These are phyloP conservation scores for Manis pentadactyla DNA, from an alignment of 2,797 vertebrate genomes.

Conservation along the genomic window DNA sequence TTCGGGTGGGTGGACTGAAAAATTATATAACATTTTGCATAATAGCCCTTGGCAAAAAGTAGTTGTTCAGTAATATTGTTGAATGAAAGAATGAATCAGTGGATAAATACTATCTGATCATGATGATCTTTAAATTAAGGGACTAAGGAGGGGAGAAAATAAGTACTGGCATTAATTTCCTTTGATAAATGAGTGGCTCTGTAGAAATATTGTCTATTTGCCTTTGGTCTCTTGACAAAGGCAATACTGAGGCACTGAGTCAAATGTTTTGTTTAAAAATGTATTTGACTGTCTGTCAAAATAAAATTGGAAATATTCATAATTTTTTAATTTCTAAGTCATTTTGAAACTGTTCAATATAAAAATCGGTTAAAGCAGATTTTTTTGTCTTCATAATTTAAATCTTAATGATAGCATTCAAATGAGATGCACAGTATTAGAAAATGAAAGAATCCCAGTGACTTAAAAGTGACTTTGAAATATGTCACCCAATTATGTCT, in stretches of 20 bases:
- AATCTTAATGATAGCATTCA: neutral
- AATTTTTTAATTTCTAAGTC: neutral
- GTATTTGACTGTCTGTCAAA: neutral
- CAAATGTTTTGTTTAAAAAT: neutral
- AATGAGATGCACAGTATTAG: neutral
- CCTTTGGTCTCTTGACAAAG: neutral
- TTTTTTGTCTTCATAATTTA: neutral
- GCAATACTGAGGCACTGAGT: neutral
- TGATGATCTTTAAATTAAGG: slow-evolving; percentile 3
- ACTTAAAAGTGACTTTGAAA: neutral
- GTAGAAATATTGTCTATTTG: neutral
- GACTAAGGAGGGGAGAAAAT: neutral
- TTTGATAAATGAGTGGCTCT: neutral
- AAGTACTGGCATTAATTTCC: neutral
- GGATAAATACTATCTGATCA: neutral
- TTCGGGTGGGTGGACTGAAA: neutral
- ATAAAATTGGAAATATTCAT: slow-evolving; percentile 5
- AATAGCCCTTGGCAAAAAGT: neutral
- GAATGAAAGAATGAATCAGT: neutral
- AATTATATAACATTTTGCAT: neutral
- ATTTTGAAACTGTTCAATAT: neutral
- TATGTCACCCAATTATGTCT: neutral
- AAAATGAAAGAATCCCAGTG: neutral
- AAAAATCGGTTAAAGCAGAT: neutral
- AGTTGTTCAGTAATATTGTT: neutral